phyloP scores from a whole-genome alignment of 92 coral and sea anemone genomes.

The Epizoanthus stellaris region DNA sequence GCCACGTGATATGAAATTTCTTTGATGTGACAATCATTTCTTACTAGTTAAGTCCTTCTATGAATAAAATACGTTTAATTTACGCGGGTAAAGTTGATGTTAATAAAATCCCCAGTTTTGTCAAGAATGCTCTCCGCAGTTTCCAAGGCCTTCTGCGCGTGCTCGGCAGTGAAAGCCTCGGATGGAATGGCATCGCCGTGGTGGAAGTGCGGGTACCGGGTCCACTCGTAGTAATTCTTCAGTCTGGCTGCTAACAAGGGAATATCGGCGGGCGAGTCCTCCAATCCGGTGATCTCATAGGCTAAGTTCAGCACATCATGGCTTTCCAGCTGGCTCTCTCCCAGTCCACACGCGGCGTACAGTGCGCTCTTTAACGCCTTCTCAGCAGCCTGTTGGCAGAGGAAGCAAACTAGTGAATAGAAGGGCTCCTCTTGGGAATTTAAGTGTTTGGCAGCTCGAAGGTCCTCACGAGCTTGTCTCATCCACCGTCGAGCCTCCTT shows the following conservation, averaged over 20 bases:
- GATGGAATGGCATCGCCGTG: conserved; percentile 82
- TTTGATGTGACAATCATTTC: too few species aligned
- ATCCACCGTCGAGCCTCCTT: conserved; percentile 97
- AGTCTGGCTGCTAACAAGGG: conserved; percentile 85
- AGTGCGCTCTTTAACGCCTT: conserved; percentile 88
- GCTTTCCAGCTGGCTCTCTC: conserved; percentile 89
- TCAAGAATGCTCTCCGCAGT: conserved; percentile 68
- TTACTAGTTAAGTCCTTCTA: too few species aligned
- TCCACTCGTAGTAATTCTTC: conserved; percentile 85
- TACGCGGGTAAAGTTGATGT: conserved; percentile 68
- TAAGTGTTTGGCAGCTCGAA: conserved; percentile 80
- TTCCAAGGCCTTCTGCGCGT: conserved; percentile 82
- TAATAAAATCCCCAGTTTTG: conserved; percentile 73
- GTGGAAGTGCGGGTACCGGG: conserved; percentile 95
- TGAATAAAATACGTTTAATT: conserved; percentile 1
- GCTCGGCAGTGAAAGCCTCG: conserved; percentile 80
- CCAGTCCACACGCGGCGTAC: conserved; percentile 92
- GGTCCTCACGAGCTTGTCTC: conserved; percentile 87
- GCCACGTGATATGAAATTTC: too few species aligned
- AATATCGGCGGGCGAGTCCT: conserved; percentile 82
- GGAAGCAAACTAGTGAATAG: conserved; percentile 86
- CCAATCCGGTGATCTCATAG: conserved; percentile 82
- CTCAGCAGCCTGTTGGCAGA: conserved; percentile 93
- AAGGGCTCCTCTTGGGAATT: conserved; percentile 64
- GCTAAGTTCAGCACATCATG: conserved; percentile 94